phyloP scores from a whole-genome alignment of 2,888 invertebrate species.

The Cactoblastis cactorum region DNA sequence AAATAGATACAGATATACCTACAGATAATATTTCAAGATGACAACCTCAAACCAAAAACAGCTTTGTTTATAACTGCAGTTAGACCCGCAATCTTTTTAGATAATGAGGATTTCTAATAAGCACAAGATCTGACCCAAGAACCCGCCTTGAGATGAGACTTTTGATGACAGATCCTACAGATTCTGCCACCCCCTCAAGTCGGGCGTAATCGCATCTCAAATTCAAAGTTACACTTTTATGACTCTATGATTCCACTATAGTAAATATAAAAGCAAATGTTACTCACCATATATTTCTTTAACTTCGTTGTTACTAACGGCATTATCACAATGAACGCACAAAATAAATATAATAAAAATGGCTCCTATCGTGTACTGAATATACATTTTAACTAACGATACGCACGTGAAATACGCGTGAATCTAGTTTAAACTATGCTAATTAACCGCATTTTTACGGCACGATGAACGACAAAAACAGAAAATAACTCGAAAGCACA shows the following conservation, averaged over 20 bases:
- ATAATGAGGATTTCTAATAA: not conserved
- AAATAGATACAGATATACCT: too few relatives aligned
- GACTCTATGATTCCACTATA: not conserved
- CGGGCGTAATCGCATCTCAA: not conserved
- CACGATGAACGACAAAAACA: conserved; percentile 46
- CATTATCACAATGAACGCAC: conserved; percentile 77
- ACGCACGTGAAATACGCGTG: conserved; percentile 56
- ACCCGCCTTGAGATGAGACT: conserved; percentile 2
- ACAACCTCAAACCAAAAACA: not conserved
- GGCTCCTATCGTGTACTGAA: conserved; percentile 73
- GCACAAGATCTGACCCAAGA: not conserved
- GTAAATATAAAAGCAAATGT: conserved; percentile 2
- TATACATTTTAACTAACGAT: conserved; percentile 67
- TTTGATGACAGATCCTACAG: not conserved
- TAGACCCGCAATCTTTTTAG: not conserved
- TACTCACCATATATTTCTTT: conserved; percentile 71
- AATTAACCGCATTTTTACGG: conserved; percentile 70
- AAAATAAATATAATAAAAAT: conserved; percentile 79
- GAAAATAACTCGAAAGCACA: conserved; percentile 56
- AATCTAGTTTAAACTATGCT: conserved; percentile 57
- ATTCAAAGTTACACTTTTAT: not conserved
- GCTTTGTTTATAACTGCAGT: not conserved
- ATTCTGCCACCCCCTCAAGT: not conserved
- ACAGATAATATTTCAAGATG: too few relatives aligned
- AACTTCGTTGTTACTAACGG: conserved; percentile 72